Evolutionary conservation across 2,113 vertebrate species (phyloP), one percentile per base, ranked within the genome.

Genomic region (Todiramphus saurophagus): DNA sequence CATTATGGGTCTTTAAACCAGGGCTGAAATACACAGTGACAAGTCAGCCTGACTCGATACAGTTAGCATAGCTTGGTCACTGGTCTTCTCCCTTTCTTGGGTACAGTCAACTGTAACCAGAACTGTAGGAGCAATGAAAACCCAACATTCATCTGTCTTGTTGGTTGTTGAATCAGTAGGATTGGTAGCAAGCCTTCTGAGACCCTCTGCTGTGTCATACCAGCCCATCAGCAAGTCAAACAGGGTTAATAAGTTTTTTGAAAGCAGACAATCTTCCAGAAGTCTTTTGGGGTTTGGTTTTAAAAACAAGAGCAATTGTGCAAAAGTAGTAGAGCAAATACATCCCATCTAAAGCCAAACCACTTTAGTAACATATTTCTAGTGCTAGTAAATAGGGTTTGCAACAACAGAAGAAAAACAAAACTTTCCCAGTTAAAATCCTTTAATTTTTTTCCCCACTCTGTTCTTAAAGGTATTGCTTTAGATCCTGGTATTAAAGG

Each of bases 1-100:
- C 81, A 94, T 77, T 39, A 83, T 3, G 20, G 44, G 69, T 95
- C 86, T 86, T 93, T 64, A 95, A 94, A 83, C 24, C 60, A 90
- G 88, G 68, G 43, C 69, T 93, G 81, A 96, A 92, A 90, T 51
- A 79, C 58, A 75, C 48, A 73, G 63, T 83, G 55, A 81, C 46
- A 85, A 60, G 75, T 66, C 30, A 78, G 66, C 68, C 80, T 83
- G 78, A 62, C 62, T 60, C 60, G 66, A 56, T 44, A 68, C 1
- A 74, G 51, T 8, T 83, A 64, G 33, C 37, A 89, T 21, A 76
- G 58, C 44, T 50, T 72, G 69, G 69, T 41, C 73, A 48, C 48
- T 69, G 60, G 37, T 76, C 67, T 84, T 89, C 69, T 87, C 37
- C 55, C 55, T 69, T 79, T 84, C 41, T 79, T 43, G 19, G 4